Base-by-base conservation (phyloP, 1,140 invertebrate species). In the Cyclargus thomasi region DNA sequence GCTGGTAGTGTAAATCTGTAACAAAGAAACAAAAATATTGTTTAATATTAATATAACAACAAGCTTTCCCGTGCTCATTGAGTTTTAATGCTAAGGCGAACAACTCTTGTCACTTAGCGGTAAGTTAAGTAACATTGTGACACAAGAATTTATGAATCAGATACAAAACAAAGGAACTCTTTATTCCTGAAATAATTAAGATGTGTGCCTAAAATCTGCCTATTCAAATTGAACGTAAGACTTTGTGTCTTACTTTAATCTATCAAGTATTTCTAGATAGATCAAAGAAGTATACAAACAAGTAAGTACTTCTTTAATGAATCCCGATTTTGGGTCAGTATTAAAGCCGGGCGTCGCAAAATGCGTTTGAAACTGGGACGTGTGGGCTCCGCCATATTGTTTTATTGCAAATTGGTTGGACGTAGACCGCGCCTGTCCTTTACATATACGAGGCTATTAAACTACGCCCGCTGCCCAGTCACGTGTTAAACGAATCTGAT, bases 381-480 rank as follows among this genome's bases (percentile, higher is more conserved):
- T 80, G 75, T 72, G 78, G 78, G 73, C 76, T 66, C 67, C 76
- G 80, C 83, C 79, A 85, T 87, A 88, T 90, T 90, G 86, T 90
- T 88, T 90, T 90, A 90, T 88, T 88, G 87, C 87, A 90, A 90
- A 90, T 90, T 90, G 87, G 85, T 85, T 84, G 81, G 82, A 83
- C 80, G 83, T 81, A 83, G 74, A 77, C 80, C 83, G 80, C 81
- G 82, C 79, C 81, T 85, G 85, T 86, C 85, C 82, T 86, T 86
- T 88, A 86, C 85, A 88, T 87, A 90, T 85, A 88, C 84, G 82
- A 82, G 77, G 83, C 86, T 82, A 90, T 90, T 90, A 90, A 87
- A 88, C 82, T 80, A 84, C 81, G 76, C 67, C 77, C 79, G 74
- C 82, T 86, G 78, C 75, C 81, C 85, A 83, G 83, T 87, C 86